These are phyloP conservation scores for Mus minutoides DNA, from an alignment of 2,797 vertebrate genomes.

Conservation along the genomic window DNA sequence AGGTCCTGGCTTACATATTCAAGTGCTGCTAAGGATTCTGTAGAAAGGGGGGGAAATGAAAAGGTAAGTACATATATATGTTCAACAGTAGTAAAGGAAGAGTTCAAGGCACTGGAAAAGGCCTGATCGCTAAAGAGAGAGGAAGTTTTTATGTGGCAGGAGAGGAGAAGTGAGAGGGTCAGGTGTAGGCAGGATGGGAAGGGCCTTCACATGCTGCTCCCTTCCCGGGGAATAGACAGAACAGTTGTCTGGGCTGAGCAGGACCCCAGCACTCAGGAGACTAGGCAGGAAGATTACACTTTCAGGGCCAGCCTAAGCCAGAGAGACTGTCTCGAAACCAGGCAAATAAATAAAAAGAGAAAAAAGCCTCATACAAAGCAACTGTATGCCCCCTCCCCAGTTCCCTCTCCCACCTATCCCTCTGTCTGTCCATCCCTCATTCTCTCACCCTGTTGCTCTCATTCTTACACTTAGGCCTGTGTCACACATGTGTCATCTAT, in stretches of 20 bases:
- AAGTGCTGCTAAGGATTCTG: not conserved
- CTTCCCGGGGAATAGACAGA: slow-evolving; percentile 6
- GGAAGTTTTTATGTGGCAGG: not conserved
- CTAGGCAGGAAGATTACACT: not conserved
- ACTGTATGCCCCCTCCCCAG: not conserved
- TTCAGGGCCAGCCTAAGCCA: not conserved
- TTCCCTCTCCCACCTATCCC: too few species aligned
- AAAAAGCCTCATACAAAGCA: not conserved
- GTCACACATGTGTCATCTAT: not conserved
- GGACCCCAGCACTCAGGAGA: not conserved
- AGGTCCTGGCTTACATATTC: not conserved
- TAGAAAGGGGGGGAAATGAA: not conserved
- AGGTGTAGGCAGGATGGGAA: not conserved
- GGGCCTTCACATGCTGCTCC: not conserved
- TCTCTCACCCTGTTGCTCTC: not conserved
- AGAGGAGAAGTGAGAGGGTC: not conserved
- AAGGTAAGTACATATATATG: not conserved
- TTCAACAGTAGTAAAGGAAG: not conserved
- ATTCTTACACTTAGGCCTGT: too few species aligned
- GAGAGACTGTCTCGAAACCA: slow-evolving; percentile 19
- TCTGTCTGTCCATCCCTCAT: not conserved
- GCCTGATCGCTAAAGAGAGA: not conserved
- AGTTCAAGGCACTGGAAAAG: not conserved
- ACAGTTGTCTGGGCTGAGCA: too few species aligned
- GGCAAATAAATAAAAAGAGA: not conserved